phyloP scores from a whole-genome alignment of 1,140 invertebrate species.

The Halesus radiatus region DNA sequence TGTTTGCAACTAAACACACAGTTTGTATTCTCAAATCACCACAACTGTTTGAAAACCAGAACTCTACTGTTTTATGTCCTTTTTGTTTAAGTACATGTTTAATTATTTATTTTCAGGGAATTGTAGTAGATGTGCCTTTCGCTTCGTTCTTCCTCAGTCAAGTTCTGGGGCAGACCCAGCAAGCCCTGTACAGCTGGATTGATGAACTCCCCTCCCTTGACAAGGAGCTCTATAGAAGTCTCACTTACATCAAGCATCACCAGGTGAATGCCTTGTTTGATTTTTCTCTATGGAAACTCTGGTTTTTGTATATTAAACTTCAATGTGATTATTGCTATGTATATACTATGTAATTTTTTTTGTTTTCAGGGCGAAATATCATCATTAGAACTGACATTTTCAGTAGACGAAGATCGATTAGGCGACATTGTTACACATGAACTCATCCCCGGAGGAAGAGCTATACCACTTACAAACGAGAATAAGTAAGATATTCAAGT shows the following conservation, averaged over 20 bases:
- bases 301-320: background rate
- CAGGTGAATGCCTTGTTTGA: conserved; percentile 65
- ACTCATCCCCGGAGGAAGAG: conserved; percentile 93
- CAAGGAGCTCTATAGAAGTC: conserved; percentile 94
- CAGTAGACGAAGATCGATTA: conserved; percentile 95
- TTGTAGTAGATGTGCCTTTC: conserved; percentile 98
- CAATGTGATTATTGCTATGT: background rate
- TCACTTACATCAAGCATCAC: conserved; percentile 97
- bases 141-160: conserved; percentile 98
- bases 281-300: background rate
- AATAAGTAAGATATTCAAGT: conserved; percentile 82
- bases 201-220: conserved; percentile 98
- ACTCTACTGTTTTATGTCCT: background rate
- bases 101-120: conserved; percentile 77
- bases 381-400: conserved; percentile 96
- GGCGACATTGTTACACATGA: conserved; percentile 93
- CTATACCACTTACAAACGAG: conserved; percentile 94
- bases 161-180: conserved; percentile 93
- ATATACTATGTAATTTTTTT: conserved; percentile 2
- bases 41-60: background rate
- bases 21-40: no score
- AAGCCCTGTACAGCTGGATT: conserved; percentile 93
- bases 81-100: background rate
- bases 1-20: no score
- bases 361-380: conserved; percentile 86